phyloP scores from a whole-genome alignment of 2,113 vertebrate genomes.

The Blennius ocellaris region DNA sequence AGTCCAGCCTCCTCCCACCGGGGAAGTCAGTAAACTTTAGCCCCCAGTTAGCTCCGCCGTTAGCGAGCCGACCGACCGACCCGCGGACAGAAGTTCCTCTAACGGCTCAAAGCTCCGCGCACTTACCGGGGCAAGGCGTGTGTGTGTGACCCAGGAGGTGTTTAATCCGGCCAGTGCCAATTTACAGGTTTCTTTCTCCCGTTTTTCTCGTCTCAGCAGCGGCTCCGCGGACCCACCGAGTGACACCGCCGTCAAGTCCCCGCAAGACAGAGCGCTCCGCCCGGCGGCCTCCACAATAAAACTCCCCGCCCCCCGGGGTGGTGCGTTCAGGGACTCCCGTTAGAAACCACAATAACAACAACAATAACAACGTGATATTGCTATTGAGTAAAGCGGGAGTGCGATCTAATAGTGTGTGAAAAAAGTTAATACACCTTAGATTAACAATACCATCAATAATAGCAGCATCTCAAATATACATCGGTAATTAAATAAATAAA shows the following conservation, averaged over 20 bases:
- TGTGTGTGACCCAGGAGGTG: not conserved
- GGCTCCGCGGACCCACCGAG: constrained; percentile 50
- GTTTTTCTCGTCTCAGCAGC: constrained; percentile 49
- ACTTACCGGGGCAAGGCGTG: constrained; percentile 38
- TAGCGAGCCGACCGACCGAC: constrained; percentile 51
- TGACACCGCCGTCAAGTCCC: constrained; percentile 28
- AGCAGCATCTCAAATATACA: no score
- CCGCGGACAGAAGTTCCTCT: constrained; percentile 40
- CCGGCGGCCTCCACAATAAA: constrained; percentile 58
- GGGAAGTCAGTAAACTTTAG: constrained; percentile 57
- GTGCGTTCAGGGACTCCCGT: no score
- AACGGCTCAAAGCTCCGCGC: not conserved
- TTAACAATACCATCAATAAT: no score
- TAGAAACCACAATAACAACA: no score
- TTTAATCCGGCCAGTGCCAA: not conserved
- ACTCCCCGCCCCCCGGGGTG: rapidly evolving
- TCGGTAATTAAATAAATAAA: no score
- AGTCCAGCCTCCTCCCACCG: constrained; percentile 9
- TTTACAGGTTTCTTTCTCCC: constrained; percentile 41
- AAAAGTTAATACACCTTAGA: no score
- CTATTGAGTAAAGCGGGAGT: no score
- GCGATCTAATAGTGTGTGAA: no score
- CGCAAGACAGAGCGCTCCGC: rapidly evolving
- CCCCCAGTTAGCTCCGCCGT: constrained; percentile 45
- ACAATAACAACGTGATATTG: no score